Conservation (phyloP, 1,140 invertebrate genomes). For the Parapsyche elsis region DNA sequence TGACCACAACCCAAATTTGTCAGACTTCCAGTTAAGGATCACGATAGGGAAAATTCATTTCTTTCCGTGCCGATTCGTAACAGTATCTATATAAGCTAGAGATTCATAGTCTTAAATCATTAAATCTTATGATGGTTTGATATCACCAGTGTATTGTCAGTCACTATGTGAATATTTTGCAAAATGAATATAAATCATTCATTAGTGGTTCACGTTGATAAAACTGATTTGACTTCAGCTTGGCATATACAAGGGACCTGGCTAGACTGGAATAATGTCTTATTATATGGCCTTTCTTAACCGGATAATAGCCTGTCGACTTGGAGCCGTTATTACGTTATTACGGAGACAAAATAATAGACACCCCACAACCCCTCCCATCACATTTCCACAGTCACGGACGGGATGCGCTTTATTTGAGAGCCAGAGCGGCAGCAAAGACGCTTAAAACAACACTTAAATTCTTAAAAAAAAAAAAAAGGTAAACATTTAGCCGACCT, state of each 20-base stretch:
- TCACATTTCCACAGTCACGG: neutral
- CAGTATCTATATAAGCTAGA: no score
- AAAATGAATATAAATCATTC: no score
- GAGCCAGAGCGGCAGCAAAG: neutral
- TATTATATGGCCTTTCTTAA: slow-evolving; percentile 42
- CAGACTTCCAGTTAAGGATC: no score
- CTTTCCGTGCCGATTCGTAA: no score
- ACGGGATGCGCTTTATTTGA: slow-evolving; percentile 47
- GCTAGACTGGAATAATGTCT: slow-evolving; percentile 35
- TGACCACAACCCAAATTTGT: no score
- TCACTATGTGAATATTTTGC: no score
- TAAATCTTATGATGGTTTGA: no score
- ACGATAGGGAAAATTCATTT: no score
- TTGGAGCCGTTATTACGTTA: slow-evolving; percentile 51
- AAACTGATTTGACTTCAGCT: neutral
- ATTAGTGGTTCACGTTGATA: neutral
- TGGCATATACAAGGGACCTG: neutral
- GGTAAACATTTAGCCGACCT: neutral
- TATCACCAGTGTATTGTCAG: no score
- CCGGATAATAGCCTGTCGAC: slow-evolving; percentile 48
- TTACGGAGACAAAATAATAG: slow-evolving; percentile 54
- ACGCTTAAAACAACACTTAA: neutral
- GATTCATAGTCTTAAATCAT: no score
- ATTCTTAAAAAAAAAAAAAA: neutral
- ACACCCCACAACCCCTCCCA: slow-evolving; percentile 5